Percentiles rank a stretch among this genome's conserved stretches.
Evolutionary conservation across 2,113 vertebrate species (phyloP).

Genomic region (Nipponia nippon): DNA sequence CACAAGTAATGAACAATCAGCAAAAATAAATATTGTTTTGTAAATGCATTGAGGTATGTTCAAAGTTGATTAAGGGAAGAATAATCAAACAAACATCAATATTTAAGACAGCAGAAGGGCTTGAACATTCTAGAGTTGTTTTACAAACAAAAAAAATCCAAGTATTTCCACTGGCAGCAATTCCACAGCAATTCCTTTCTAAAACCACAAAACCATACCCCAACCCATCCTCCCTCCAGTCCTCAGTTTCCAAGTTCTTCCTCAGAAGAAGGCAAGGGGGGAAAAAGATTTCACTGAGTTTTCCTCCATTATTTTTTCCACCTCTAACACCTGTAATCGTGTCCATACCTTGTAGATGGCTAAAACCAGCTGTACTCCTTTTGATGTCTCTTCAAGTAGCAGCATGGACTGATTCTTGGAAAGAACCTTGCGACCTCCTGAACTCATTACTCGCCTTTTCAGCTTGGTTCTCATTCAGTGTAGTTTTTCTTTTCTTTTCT

Average conservation of each 20-base stretch:
- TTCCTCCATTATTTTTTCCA: neutral
- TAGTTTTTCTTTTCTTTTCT: neutral
- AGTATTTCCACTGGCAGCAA: neutral
- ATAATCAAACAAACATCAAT: conserved; percentile 30
- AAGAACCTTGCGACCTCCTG: neutral
- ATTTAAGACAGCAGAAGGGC: conserved; percentile 16
- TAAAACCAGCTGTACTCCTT: neutral
- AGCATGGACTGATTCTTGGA: accelerated
- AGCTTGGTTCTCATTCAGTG: neutral
- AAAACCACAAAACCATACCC: neutral
- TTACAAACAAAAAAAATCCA: neutral
- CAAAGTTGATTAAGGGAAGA: conserved; percentile 22
- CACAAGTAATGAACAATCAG: conserved; percentile 33
- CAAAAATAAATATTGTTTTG: conserved; percentile 29
- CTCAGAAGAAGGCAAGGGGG: neutral
- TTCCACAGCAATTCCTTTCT: neutral
- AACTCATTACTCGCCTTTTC: neutral
- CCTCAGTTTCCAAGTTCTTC: neutral
- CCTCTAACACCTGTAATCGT: neutral
- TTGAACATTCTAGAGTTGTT: neutral
- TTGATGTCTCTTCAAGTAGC: neutral
- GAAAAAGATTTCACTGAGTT: neutral
- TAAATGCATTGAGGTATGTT: neutral
- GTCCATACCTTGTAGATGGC: neutral
- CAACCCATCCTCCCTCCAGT: neutral